Conservation (phyloP, 30 jellyfish, hydroid and myxozoan species). For the Clytia hemisphaerica region DNA sequence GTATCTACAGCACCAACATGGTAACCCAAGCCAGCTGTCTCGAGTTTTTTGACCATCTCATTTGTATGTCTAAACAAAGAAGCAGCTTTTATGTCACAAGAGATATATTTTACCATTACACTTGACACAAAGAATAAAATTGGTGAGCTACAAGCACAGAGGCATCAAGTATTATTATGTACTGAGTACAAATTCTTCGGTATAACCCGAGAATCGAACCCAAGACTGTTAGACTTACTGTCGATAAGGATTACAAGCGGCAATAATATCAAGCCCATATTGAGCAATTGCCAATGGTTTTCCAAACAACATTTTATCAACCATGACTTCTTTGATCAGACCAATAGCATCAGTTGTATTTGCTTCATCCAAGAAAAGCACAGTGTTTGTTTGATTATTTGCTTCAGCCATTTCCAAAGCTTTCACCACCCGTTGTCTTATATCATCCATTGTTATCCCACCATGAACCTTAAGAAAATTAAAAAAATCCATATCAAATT, state of each 20-base stretch:
- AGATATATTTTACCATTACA: not conserved
- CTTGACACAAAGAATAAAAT: not conserved
- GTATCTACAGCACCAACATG: slow-evolving; percentile 43
- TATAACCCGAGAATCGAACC: too few relatives aligned
- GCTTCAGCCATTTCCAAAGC: slow-evolving; percentile 37
- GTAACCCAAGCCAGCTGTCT: slow-evolving; percentile 57
- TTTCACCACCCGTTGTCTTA: slow-evolving; percentile 14
- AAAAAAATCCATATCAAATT: not conserved
- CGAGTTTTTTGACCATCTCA: slow-evolving; percentile 47
- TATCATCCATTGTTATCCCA: slow-evolving; percentile 47
- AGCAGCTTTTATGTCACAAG: too few relatives aligned
- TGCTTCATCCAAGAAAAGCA: slow-evolving; percentile 52
- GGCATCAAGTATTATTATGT: too few relatives aligned
- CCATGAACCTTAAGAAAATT: slow-evolving; percentile 45
- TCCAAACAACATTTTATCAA: slow-evolving; percentile 49
- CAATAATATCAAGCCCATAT: slow-evolving; percentile 38
- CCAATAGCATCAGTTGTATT: slow-evolving; percentile 58
- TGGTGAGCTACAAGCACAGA: too few relatives aligned
- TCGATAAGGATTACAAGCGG: slow-evolving; percentile 66
- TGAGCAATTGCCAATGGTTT: slow-evolving; percentile 32
- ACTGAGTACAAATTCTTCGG: not conserved
- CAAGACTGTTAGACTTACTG: slow-evolving; percentile 14
- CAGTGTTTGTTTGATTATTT: slow-evolving; percentile 8
- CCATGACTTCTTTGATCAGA: slow-evolving; percentile 41
- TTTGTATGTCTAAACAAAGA: slow-evolving; percentile 33